These are phyloP conservation scores for Cyclopterus lumpus DNA, from an alignment of 2,797 vertebrate species.

Conservation along the genomic window DNA sequence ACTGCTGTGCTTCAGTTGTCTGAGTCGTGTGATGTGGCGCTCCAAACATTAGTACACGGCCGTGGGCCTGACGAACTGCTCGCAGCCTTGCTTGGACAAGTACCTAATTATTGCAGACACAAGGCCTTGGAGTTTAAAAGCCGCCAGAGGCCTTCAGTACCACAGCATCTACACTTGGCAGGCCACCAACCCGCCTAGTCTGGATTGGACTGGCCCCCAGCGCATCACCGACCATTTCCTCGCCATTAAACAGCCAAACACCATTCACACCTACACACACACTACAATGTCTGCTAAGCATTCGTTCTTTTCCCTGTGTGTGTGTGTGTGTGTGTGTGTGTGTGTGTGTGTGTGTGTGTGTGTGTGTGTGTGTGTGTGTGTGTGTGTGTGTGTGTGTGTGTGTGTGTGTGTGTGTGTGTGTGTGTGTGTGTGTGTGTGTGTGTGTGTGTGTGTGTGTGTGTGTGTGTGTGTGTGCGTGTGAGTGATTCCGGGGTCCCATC, in stretches of 20 bases:
- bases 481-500: no score
- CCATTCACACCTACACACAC: neutral
- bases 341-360: neutral
- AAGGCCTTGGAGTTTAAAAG: constrained; percentile 69
- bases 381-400: neutral
- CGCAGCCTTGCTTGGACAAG: constrained; percentile 66
- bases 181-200: constrained; percentile 64
- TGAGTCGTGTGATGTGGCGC: constrained; percentile 34
- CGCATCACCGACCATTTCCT: constrained; percentile 46
- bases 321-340: neutral
- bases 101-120: constrained; percentile 76
- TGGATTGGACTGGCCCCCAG: constrained; percentile 40
- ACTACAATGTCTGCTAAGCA: constrained; percentile 30
- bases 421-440: neutral
- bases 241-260: constrained; percentile 58
- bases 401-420: constrained; percentile 12
- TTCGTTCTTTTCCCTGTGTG: neutral
- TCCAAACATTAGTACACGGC: constrained; percentile 56
- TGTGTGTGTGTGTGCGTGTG: neutral
- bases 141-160: constrained; percentile 61
- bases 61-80: constrained; percentile 54
- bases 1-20: constrained; percentile 25
- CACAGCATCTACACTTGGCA: constrained; percentile 60
- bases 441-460: neutral
- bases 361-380: neutral